Evolutionary conservation across 1,140 invertebrate genomes (phyloP).

Genomic region (Phthorimaea operculella): DNA sequence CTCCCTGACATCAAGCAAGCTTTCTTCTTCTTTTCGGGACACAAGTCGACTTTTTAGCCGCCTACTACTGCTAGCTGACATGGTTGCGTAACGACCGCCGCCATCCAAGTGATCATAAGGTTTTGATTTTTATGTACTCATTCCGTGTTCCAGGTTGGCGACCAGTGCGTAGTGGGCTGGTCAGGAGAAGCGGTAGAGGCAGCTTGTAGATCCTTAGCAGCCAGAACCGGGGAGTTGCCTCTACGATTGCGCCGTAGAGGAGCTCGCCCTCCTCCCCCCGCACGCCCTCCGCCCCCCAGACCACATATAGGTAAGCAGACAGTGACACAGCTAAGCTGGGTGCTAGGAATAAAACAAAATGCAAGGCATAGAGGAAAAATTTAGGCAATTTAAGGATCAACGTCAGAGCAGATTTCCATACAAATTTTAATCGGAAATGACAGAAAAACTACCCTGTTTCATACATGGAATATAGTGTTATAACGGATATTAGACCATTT

Average conservation of each 20-base stretch:
- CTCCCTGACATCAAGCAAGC: too few species aligned
- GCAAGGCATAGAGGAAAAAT: too few species aligned
- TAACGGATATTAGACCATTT: too few species aligned
- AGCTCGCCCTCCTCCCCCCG: constrained; percentile 15
- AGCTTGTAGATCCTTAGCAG: background rate
- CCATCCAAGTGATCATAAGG: background rate
- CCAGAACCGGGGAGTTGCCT: constrained; percentile 18
- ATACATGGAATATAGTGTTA: too few species aligned
- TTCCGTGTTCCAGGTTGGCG: constrained; percentile 25
- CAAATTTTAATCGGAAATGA: too few species aligned
- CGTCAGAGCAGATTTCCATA: too few species aligned
- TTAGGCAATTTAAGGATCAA: too few species aligned
- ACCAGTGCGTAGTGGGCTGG: constrained; percentile 12
- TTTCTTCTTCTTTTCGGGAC: too few species aligned
- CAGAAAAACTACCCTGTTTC: too few species aligned
- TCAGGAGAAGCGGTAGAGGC: constrained; percentile 21
- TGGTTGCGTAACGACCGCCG: background rate
- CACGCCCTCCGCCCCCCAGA: constrained; percentile 9
- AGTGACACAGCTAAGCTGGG: background rate
- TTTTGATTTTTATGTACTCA: background rate
- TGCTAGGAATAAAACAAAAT: too few species aligned
- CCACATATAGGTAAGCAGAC: background rate
- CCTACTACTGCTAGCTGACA: too few species aligned
- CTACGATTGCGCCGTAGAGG: constrained; percentile 29
- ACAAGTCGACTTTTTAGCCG: too few species aligned